Percentiles rank a stretch among this genome's conserved stretches.
These are phyloP conservation scores for Dascyllus trimaculatus DNA, from an alignment of 2,113 vertebrate genomes.

Conservation along the genomic window DNA sequence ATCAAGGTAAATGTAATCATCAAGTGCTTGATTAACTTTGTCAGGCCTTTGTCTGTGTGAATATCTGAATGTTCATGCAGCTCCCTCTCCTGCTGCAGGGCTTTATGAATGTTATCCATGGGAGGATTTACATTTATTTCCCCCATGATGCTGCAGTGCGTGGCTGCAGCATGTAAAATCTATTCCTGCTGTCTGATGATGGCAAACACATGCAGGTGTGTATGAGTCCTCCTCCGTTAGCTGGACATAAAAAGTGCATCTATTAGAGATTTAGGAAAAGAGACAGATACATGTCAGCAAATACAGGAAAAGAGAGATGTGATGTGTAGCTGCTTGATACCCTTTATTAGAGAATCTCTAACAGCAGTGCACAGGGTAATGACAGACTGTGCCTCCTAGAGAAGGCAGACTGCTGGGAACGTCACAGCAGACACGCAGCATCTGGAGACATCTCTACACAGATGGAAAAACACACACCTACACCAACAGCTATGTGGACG, in stretches of 20 bases:
- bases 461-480: conserved; percentile 27
- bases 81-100: conserved; percentile 35
- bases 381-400: conserved; percentile 52
- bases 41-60: not conserved
- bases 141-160: conserved; percentile 26
- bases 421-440: conserved; percentile 48
- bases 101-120: conserved; percentile 22
- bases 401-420: conserved; percentile 51
- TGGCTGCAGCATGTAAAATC: conserved; percentile 12
- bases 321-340: conserved; percentile 18
- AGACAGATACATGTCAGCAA: not conserved
- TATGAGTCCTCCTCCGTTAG: not conserved
- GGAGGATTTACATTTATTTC: conserved; percentile 57
- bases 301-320: conserved; percentile 1
- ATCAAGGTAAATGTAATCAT: not conserved
- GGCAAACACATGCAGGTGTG: conserved; percentile 18
- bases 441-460: conserved; percentile 37
- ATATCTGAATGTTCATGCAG: conserved; percentile 10
- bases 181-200: conserved; percentile 10
- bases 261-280: conserved; percentile 9
- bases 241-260: not conserved
- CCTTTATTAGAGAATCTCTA: conserved; percentile 45
- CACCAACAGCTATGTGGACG: conserved; percentile 40
- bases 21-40: not conserved
- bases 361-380: conserved; percentile 59